A percentile compares a stretch with the other conserved stretches of the same genome.
phyloP scores from a whole-genome alignment of 2,888 invertebrate species.

The Tiphia femorata region DNA sequence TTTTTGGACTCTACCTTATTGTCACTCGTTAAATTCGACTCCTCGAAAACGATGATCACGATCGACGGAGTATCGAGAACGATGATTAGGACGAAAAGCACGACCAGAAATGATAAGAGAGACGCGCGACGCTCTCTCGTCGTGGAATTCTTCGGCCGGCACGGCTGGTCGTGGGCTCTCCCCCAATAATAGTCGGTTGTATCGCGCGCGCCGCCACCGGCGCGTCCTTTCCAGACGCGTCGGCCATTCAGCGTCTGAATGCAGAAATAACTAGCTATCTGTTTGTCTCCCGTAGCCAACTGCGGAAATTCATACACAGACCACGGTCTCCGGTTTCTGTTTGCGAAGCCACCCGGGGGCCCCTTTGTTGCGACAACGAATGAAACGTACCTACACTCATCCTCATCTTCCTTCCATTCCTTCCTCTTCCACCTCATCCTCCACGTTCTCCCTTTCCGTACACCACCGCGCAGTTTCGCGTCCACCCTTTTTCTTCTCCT shows the following conservation, averaged over 20 bases:
- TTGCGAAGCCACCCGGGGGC: constrained; percentile 52
- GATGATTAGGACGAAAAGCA: too few relatives aligned
- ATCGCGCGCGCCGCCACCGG: constrained; percentile 48
- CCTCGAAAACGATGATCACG: too few relatives aligned
- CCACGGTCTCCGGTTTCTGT: constrained; percentile 53
- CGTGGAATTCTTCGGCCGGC: too few relatives aligned
- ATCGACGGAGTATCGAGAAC: too few relatives aligned
- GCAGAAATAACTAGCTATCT: constrained; percentile 55
- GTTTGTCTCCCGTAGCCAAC: constrained; percentile 52
- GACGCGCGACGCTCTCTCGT: too few relatives aligned
- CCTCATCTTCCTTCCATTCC: constrained; percentile 18
- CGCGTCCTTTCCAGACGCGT: constrained; percentile 52
- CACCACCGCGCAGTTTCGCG: too few relatives aligned
- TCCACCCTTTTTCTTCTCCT: constrained; percentile 9
- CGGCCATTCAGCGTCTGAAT: constrained; percentile 50
- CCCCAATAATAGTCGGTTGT: constrained; percentile 48
- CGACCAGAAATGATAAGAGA: too few relatives aligned
- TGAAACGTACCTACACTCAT: constrained; percentile 48
- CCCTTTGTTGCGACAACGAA: constrained; percentile 50
- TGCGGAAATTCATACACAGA: constrained; percentile 54
- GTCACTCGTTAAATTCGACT: too few relatives aligned
- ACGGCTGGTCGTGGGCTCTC: too few relatives aligned
- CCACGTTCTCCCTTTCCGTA: not conserved
- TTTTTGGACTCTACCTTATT: too few relatives aligned
- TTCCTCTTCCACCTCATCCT: constrained; percentile 26